Percentiles rank a stretch among this genome's conserved stretches.
Conservation (phyloP, 2,797 vertebrate species). For the Masticophis lateralis region DNA sequence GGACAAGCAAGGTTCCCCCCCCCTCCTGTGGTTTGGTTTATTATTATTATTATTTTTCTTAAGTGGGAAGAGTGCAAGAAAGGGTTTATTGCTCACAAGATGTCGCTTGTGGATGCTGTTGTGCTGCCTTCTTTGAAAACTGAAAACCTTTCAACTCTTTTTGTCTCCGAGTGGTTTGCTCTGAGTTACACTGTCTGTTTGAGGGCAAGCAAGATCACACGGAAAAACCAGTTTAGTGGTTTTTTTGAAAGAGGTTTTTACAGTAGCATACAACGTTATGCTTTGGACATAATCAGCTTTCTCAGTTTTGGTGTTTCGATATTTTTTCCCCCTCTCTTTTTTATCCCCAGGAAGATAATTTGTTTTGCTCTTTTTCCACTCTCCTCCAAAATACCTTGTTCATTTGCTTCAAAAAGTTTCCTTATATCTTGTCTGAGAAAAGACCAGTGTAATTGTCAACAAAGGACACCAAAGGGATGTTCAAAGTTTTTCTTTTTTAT, state of each 20-base stretch:
- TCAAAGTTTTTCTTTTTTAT: slow-evolving; percentile 13
- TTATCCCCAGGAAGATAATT: not conserved
- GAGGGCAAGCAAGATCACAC: slow-evolving; percentile 43
- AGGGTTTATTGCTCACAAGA: slow-evolving; percentile 27
- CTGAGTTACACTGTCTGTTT: slow-evolving; percentile 30
- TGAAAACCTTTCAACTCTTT: not conserved
- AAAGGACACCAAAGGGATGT: slow-evolving; percentile 4
- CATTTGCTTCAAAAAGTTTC: not conserved
- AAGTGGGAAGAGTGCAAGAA: slow-evolving; percentile 3
- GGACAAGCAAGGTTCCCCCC: slow-evolving; percentile 37
- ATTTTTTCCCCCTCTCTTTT: not conserved
- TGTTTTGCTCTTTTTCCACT: not conserved
- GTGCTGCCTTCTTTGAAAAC: slow-evolving; percentile 11
- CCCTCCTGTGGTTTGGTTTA: slow-evolving; percentile 18
- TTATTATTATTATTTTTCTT: slow-evolving; percentile 4
- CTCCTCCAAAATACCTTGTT: not conserved
- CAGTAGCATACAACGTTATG: not conserved
- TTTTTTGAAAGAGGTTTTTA: slow-evolving; percentile 35
- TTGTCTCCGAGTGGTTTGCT: slow-evolving; percentile 31
- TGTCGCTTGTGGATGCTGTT: slow-evolving; percentile 13
- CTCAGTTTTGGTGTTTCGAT: not conserved
- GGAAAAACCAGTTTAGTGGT: slow-evolving; percentile 30
- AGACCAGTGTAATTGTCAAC: not conserved
- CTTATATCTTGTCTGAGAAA: not conserved
- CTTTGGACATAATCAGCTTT: not conserved